Evolutionary conservation across 1,140 invertebrate species (phyloP), one percentile per base, ranked within the genome.

Genomic region (Atopsyche davidsoni): DNA sequence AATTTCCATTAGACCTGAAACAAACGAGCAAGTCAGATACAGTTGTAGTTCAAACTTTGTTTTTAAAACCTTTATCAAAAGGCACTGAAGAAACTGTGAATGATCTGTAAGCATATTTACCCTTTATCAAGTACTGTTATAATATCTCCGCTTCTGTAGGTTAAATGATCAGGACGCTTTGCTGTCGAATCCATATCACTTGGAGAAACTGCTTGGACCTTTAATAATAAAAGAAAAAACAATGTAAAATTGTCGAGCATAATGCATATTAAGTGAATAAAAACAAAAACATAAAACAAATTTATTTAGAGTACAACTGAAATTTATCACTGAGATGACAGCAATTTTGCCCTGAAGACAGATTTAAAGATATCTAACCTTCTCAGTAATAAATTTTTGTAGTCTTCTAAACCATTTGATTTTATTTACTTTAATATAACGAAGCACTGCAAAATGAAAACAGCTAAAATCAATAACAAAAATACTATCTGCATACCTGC

Each of bases 71-170:
- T 28, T 28, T 28, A 28, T 28, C 61, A 64, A 50, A 47, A 54
- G 57, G 1, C 41, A 48, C 23, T 23, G 2, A 25, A 18, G 49
- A 0, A 60, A 60, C n/a, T n/a, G 17, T 68, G 64, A 31, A 48
- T 35, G 23, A 41, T 38, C 3, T 7, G 38, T 7, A 69, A 73
- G 10, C 58, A 62, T 25, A 67, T 67, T 68, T 68, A 89, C 78
- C 81, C 85, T 77, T 94, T 96, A 64, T 96, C 92, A 2, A 98
- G 65, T 2, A 98, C 92, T 3, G 90, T 92, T 41, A 98, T 92
- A 35, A 96, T 80, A 68, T 98, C 92, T 4, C 89, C 89, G 55
- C 86, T 80, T 57, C 85, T 81, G 70, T 92, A 98, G 46, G 79
- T 72, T 1, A 99, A 73, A 60, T 87, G 84, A 51, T 91, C 86